phyloP scores from a whole-genome alignment of 2,797 vertebrate species.

The Mionectes olivaceus region DNA sequence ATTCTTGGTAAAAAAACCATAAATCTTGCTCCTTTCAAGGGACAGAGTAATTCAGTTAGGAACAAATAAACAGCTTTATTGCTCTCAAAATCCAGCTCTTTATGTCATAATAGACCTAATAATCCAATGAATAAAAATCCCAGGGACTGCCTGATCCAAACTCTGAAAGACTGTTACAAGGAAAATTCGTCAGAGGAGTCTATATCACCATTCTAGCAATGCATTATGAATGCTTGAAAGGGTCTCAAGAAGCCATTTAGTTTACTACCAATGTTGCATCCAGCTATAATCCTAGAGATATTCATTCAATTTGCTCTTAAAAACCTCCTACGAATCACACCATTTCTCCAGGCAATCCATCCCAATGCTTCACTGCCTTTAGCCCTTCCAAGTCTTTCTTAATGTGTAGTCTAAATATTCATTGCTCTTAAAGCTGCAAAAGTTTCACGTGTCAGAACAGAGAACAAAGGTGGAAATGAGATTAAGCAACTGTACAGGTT shows the following conservation, averaged over 20 bases:
- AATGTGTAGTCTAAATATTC: background rate
- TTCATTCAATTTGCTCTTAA: background rate
- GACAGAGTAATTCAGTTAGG: background rate
- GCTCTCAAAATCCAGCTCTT: background rate
- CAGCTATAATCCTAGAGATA: background rate
- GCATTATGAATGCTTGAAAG: background rate
- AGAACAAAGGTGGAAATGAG: background rate
- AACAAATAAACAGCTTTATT: background rate
- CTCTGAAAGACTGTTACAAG: background rate
- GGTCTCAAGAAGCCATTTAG: background rate
- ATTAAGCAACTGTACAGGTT: background rate
- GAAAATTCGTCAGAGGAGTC: background rate
- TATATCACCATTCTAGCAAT: background rate
- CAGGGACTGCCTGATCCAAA: background rate
- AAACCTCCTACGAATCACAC: background rate
- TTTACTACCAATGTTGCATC: background rate
- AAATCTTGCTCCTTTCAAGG: background rate
- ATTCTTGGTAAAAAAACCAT: background rate
- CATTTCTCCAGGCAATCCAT: background rate
- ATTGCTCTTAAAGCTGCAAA: background rate
- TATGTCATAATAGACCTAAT: background rate
- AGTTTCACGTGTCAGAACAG: background rate
- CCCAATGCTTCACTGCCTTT: background rate
- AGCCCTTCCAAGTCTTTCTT: background rate
- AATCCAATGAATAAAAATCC: background rate